phyloP scores from a whole-genome alignment of 2,888 invertebrate species.

The Agrotis clavis region DNA sequence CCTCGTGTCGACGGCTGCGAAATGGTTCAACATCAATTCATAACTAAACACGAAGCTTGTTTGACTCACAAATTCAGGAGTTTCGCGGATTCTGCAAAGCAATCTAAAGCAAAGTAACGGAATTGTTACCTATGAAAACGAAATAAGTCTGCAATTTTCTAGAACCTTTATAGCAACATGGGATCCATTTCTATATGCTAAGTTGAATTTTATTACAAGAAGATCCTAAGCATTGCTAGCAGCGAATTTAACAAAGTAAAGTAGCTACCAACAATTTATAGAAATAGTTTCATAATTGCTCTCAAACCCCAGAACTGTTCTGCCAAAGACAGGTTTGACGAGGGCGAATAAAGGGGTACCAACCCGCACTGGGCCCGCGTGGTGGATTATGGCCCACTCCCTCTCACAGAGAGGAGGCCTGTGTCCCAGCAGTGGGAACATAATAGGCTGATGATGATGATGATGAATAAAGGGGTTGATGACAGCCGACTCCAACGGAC shows the following conservation, averaged over 20 bases:
- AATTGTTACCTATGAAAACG: constrained; percentile 50
- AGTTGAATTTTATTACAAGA: constrained; percentile 18
- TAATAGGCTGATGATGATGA: too few relatives aligned
- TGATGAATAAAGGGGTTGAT: constrained; percentile 46
- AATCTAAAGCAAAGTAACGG: constrained; percentile 28
- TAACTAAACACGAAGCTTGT: constrained; percentile 59
- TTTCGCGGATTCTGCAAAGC: constrained; percentile 46
- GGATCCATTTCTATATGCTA: constrained; percentile 3
- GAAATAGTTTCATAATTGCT: constrained; percentile 36
- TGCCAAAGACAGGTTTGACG: constrained; percentile 71
- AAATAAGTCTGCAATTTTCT: constrained; percentile 45
- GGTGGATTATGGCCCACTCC: too few relatives aligned
- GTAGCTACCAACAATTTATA: constrained; percentile 23
- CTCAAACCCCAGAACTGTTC: constrained; percentile 41
- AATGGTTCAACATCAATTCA: constrained; percentile 68
- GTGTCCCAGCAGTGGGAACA: too few relatives aligned
- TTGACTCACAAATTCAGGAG: constrained; percentile 46
- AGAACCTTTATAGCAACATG: constrained; percentile 18
- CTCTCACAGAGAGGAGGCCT: too few relatives aligned
- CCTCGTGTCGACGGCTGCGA: constrained; percentile 66
- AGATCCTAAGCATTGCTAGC: constrained; percentile 11
- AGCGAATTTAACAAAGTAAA: constrained; percentile 17
- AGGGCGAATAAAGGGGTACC: constrained; percentile 57
- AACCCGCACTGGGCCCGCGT: too few relatives aligned
- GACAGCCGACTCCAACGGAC: constrained; percentile 17